Conservation (phyloP, 2,888 invertebrate species). For the Pherbina coryleti region DNA sequence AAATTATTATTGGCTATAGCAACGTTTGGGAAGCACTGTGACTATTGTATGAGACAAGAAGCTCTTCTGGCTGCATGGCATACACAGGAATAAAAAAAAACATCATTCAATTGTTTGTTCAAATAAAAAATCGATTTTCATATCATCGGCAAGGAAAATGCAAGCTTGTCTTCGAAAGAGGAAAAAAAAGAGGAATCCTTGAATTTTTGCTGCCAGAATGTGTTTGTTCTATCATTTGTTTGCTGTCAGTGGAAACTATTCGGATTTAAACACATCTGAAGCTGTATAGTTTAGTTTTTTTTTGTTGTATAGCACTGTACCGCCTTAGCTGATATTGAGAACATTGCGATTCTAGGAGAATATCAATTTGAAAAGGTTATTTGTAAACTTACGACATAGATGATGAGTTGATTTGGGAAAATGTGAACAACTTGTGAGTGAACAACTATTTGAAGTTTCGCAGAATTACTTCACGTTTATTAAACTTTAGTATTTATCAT, state of each 20-base stretch:
- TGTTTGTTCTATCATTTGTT: slow-evolving; percentile 1
- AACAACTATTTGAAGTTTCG: too few species aligned
- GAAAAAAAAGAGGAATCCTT: not conserved
- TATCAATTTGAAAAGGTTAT: too few species aligned
- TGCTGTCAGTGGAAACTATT: not conserved
- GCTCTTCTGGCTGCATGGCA: not conserved
- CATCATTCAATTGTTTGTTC: not conserved
- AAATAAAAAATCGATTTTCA: not conserved
- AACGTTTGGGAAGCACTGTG: not conserved
- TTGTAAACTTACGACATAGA: too few species aligned
- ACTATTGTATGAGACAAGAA: not conserved
- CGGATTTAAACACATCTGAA: not conserved
- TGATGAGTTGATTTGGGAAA: too few species aligned
- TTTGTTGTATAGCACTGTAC: not conserved
- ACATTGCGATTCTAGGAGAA: too few species aligned
- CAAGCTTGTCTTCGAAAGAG: not conserved
- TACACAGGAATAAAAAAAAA: not conserved
- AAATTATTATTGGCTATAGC: not conserved
- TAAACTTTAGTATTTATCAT: too few species aligned
- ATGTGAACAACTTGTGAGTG: too few species aligned
- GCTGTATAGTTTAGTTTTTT: not conserved
- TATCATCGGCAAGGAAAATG: not conserved
- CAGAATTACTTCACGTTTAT: too few species aligned
- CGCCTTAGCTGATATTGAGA: too few species aligned
- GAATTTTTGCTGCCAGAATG: not conserved